Percentiles rank a stretch among this genome's conserved stretches.
These are phyloP conservation scores for Popillia japonica DNA, from an alignment of 1,140 invertebrate genomes.

Conservation along the genomic window DNA sequence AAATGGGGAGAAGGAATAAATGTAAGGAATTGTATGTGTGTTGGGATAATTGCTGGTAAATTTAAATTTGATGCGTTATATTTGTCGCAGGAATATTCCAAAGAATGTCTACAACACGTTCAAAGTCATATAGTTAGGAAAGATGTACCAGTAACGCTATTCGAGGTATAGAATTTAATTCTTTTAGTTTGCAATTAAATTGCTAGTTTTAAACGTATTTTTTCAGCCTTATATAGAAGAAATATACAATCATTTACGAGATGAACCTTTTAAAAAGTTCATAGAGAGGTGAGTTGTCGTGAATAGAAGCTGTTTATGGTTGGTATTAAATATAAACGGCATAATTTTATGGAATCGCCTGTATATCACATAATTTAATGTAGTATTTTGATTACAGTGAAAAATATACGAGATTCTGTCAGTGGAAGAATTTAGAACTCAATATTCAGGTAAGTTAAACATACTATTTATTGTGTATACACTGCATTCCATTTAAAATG, in stretches of 20 bases:
- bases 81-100: slow-evolving; percentile 91
- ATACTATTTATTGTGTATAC: too few species aligned
- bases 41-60: background rate
- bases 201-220: slow-evolving; percentile 51
- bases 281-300: slow-evolving; percentile 86
- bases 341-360: background rate
- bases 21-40: too few species aligned
- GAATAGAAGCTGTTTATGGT: too few species aligned
- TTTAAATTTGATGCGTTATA: slow-evolving; percentile 42
- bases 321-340: too few species aligned
- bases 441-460: slow-evolving; percentile 92
- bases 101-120: slow-evolving; percentile 95
- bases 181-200: too few species aligned
- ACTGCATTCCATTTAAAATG: too few species aligned
- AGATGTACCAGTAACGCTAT: slow-evolving; percentile 95
- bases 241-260: slow-evolving; percentile 96
- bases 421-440: slow-evolving; percentile 99
- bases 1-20: too few species aligned
- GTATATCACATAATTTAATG: slow-evolving; percentile 5
- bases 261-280: slow-evolving; percentile 96
- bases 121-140: slow-evolving; percentile 98
- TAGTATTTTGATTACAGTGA: slow-evolving; percentile 77
- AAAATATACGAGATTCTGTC: slow-evolving; percentile 99
- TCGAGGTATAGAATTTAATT: slow-evolving; percentile 79
- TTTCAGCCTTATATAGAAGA: slow-evolving; percentile 98